Evolutionary conservation across 1,140 invertebrate species (phyloP).

Genomic region (Nixonia krombeini): DNA sequence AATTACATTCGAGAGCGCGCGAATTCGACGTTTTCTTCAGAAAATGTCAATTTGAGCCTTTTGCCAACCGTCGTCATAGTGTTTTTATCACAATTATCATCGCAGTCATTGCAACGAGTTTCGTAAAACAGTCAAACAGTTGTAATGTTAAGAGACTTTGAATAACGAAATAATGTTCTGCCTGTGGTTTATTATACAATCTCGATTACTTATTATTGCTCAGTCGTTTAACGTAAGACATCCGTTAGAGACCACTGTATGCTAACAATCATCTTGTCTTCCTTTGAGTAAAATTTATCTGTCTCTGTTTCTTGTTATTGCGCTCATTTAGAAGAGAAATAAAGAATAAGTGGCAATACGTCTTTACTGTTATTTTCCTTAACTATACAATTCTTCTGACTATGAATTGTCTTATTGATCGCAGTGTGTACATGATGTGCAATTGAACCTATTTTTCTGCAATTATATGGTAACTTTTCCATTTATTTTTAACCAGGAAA

Average conservation of each 20-base stretch:
- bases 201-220: slow-evolving; percentile 1
- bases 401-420: not conserved
- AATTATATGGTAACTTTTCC: too few species aligned
- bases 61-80: not conserved
- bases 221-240: not conserved
- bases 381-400: not conserved
- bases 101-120: not conserved
- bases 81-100: not conserved
- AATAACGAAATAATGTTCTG: not conserved
- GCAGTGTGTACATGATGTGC: too few species aligned
- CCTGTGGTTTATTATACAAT: too few species aligned
- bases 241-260: too few species aligned
- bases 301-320: slow-evolving; percentile 7
- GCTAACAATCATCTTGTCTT: not conserved
- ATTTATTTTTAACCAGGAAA: too few species aligned
- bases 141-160: not conserved
- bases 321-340: slow-evolving; percentile 1
- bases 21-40: too few species aligned
- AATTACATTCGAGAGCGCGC: too few species aligned
- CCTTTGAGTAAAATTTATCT: slow-evolving; percentile 19
- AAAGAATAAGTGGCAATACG: not conserved
- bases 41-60: too few species aligned
- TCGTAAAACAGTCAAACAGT: not conserved
- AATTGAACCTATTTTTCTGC: too few species aligned
- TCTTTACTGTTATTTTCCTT: not conserved